Percentiles rank a stretch among this genome's conserved stretches.
Conservation (phyloP, 1,140 invertebrate species). For the Bombus pyrosoma region DNA sequence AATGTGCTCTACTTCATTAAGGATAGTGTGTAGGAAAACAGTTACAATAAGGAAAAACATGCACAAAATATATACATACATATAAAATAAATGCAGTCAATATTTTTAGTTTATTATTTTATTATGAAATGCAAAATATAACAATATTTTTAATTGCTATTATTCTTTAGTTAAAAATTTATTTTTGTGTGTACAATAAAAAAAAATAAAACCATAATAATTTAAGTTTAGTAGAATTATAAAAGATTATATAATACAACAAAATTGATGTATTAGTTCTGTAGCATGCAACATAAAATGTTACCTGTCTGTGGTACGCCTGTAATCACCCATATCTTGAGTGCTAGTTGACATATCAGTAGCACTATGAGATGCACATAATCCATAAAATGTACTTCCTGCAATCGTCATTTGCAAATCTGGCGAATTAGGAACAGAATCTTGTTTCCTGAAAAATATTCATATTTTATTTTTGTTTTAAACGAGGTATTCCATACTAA, state of each 20-base stretch:
- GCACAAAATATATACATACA: slow-evolving; percentile 36
- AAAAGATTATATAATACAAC: not conserved
- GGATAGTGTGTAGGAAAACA: slow-evolving; percentile 17
- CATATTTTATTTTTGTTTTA: slow-evolving; percentile 6
- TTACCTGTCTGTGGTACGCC: slow-evolving; percentile 73
- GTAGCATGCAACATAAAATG: slow-evolving; percentile 11
- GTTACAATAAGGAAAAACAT: slow-evolving; percentile 28
- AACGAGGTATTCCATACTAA: not conserved
- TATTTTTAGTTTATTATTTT: slow-evolving; percentile 29
- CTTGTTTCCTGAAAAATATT: slow-evolving; percentile 67
- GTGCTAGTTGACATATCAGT: slow-evolving; percentile 70
- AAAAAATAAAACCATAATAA: not conserved
- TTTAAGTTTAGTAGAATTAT: slow-evolving; percentile 4
- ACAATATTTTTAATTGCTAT: slow-evolving; percentile 17
- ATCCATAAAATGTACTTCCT: slow-evolving; percentile 77
- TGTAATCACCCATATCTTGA: slow-evolving; percentile 76
- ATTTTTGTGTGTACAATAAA: not conserved
- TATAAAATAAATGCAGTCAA: slow-evolving; percentile 43
- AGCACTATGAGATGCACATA: slow-evolving; percentile 72
- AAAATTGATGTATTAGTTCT: slow-evolving; percentile 16
- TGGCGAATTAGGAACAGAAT: slow-evolving; percentile 65
- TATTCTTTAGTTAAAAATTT: not conserved
- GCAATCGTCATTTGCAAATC: slow-evolving; percentile 76
- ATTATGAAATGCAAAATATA: slow-evolving; percentile 21
- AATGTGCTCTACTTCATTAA: not conserved